These are phyloP conservation scores for Phalloptychus januarius DNA, from an alignment of 2,797 vertebrate genomes.

Conservation along the genomic window DNA sequence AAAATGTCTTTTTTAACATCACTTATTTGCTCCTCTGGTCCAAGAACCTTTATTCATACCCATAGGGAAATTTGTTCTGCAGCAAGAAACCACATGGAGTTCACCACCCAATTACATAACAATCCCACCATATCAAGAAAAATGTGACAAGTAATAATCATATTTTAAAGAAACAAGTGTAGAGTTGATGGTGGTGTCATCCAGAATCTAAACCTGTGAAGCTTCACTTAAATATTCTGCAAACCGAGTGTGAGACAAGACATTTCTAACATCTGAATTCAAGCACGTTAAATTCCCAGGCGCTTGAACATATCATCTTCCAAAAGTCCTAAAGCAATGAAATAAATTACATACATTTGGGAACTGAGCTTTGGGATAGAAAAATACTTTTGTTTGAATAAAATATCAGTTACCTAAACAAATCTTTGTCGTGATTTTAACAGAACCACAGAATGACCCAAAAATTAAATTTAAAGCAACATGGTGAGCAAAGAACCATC, in stretches of 20 bases:
- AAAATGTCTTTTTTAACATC: background rate
- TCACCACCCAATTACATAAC: background rate
- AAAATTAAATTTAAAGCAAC: background rate
- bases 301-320: background rate
- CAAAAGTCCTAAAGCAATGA: background rate
- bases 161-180: background rate
- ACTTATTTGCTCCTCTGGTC: background rate
- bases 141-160: conserved; percentile 2
- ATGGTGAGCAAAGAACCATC: background rate
- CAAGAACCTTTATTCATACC: background rate
- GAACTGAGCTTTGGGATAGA: background rate
- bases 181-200: background rate
- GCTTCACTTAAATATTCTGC: background rate
- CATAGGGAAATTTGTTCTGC: background rate
- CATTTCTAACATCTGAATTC: background rate
- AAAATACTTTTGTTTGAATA: background rate
- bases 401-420: background rate
- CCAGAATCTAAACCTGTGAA: background rate
- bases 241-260: background rate
- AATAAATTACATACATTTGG: background rate
- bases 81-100: background rate
- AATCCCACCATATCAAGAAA: background rate
- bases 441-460: background rate
- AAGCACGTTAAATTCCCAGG: background rate
- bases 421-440: background rate